A percentile compares a stretch with the other conserved stretches of the same genome.
Conservation (phyloP, 1,140 invertebrate species). For the Panonychus citri region DNA sequence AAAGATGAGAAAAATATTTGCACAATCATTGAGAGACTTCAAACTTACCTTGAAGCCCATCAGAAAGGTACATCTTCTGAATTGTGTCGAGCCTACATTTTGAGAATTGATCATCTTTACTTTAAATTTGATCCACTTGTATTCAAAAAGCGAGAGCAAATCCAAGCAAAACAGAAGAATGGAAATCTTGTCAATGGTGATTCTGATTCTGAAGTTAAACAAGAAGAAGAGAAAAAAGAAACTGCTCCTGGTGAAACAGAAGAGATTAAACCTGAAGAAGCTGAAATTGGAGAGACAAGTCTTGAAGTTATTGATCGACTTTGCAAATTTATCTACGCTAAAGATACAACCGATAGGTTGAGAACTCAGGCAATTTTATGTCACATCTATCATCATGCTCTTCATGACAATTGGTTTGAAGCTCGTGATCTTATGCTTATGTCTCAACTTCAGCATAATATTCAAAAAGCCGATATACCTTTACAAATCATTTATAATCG, state of each 20-base stretch:
- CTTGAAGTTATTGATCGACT: conserved; percentile 72
- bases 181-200: neutral
- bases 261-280: neutral
- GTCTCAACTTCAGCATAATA: conserved; percentile 93
- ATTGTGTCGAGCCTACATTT: conserved; percentile 77
- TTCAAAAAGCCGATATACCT: conserved; percentile 87
- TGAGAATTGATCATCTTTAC: conserved; percentile 92
- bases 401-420: conserved; percentile 97
- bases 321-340: conserved; percentile 87
- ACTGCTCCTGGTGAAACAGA: neutral
- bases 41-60: conserved; percentile 51
- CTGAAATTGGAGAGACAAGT: conserved; percentile 32
- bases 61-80: conserved; percentile 51
- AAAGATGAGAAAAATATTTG: conserved; percentile 82
- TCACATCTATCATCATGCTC: conserved; percentile 92
- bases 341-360: conserved; percentile 75
- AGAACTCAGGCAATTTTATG: conserved; percentile 88
- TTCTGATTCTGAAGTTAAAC: neutral
- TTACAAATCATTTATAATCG: conserved; percentile 94
- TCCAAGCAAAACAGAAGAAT: too few relatives aligned
- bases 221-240: neutral
- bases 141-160: conserved; percentile 20
- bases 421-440: conserved; percentile 89
- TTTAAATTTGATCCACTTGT: conserved; percentile 82
- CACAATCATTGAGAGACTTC: conserved; percentile 67